Evolutionary conservation across 2,113 vertebrate genomes (phyloP), one percentile per base, ranked within the genome.

Genomic region (Poeciliopsis occidentalis): DNA sequence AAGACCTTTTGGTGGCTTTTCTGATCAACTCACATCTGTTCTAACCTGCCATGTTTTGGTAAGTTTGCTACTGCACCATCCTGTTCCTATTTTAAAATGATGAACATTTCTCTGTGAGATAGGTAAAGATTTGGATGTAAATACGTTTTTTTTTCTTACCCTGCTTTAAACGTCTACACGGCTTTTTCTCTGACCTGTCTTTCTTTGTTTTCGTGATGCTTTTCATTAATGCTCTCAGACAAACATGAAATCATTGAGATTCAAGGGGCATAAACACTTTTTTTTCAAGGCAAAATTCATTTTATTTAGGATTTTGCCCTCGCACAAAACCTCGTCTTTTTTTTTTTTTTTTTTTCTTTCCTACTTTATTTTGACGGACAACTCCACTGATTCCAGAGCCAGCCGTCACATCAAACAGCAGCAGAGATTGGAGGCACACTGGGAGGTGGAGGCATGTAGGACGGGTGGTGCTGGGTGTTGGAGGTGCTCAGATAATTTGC

Each of bases 401-500:
- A 51, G 4, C 71, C 10, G 60, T 64, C 8, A 67, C 73, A 54
- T 32, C 37, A 29, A 7, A 69, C 57, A 69, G 30, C 26, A 26
- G 34, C 51, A 57, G 30, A 26, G 57, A 15, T 7, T 26, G 37
- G 34, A 4, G 60, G n/a, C 26, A 12, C 29, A 11, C 12, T 27
- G 26, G 69, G 63, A 24, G 70, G 61, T 32, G 63, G 67, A 30
- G 3, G 41, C 32, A 27, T 31, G 60, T 31, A 31, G 19, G 29
- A 37, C 2, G 66, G 19, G n/a, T 63, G 4, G 91, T 30, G 75
- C 91, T 79, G 90, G 92, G 84, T 89, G 88, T 89, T 93, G 79
- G 93, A 91, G 92, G 95, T 29, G 31, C n/a, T 22, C 62, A 95
- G 95, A 95, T 94, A 94, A 85, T 97, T 96, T 96, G 93, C 92